phyloP scores from a whole-genome alignment of 2,888 invertebrate species.

The Eilema depressum region DNA sequence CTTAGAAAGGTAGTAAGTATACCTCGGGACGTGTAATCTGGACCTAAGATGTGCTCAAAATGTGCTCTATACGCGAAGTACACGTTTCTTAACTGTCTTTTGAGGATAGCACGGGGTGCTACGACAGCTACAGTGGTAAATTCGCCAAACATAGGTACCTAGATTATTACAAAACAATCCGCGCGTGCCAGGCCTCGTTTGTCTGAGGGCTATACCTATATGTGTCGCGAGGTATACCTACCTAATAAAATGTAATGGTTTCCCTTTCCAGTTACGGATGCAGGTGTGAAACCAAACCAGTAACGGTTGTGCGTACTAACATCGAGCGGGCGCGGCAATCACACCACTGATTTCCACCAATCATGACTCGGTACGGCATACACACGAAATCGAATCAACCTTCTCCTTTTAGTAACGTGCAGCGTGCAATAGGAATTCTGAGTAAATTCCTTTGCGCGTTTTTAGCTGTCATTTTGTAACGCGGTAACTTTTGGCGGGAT shows the following conservation, averaged over 20 bases:
- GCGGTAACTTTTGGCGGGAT: too few species aligned
- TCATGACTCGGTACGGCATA: conserved; percentile 44
- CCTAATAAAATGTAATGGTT: conserved; percentile 13
- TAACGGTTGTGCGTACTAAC: conserved; percentile 17
- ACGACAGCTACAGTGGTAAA: too few species aligned
- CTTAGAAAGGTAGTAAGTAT: conserved; percentile 15
- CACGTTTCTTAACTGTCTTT: too few species aligned
- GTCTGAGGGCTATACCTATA: too few species aligned
- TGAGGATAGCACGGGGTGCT: too few species aligned
- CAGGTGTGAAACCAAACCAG: conserved; percentile 17
- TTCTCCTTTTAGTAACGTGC: conserved; percentile 12
- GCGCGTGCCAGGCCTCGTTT: too few species aligned
- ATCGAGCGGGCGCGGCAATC: conserved; percentile 59
- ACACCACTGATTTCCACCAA: conserved; percentile 71
- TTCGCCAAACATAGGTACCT: too few species aligned
- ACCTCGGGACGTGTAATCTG: too few species aligned
- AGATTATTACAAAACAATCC: too few species aligned
- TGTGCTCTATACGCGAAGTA: too few species aligned
- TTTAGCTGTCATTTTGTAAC: background rate
- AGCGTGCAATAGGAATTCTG: conserved; percentile 26
- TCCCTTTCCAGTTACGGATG: conserved; percentile 33
- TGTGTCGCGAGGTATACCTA: too few species aligned
- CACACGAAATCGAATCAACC: background rate
- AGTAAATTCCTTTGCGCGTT: conserved; percentile 21
- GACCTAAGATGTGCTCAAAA: too few species aligned